Evolutionary conservation across 37 sponge, comb jelly and placozoan genomes (phyloP), one percentile per base, ranked within the genome.

Genomic region (Petrosia ficiformis): DNA sequence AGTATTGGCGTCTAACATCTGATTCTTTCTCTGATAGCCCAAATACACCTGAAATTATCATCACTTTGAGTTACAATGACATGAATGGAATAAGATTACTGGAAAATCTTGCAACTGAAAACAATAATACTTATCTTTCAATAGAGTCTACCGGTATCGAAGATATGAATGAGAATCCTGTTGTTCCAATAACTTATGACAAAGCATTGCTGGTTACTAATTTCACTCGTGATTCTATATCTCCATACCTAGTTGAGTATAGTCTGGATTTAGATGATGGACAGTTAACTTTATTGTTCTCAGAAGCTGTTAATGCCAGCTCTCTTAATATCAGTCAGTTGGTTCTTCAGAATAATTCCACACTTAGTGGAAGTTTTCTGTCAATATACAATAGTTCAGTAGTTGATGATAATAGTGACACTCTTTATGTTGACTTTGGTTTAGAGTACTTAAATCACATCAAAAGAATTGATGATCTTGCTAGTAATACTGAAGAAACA

Each of bases 291-390:
- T 52, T 95, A 39, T 70, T 84, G 70, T 95, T 95, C 56, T 44
- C 81, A 68, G 96, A 95, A 40, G 88, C 92, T 16, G 81, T 95
- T 11, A 91, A 95, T 82, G 89, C 87, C 1, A 78, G 68, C 37
- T 87, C 92, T 0, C 48, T 95, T 31, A 58, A 57, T 4, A 30
- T 91, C 4, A 42, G 60, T 16, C 73, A 78, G 8, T 77, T 95
- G 1, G 19, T 79, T 6, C 26, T 95, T 24, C 89, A 88, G 72
- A 95, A 85, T 40, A 59, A 41, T 1, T 35, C 65, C 0, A n/a
- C 24, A 36, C 26, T 33, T 29, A 35, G 61, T 14, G 41, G 32
- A 0, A 81, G 79, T 43, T 78, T 52, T 33, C 64, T 87, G 38
- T 1, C 59, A n/a, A 21, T 93, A 39, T 93, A 74, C 56, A 82